Base-by-base conservation (phyloP, 2,888 invertebrate species). In the Polydrusus tereticollis region DNA sequence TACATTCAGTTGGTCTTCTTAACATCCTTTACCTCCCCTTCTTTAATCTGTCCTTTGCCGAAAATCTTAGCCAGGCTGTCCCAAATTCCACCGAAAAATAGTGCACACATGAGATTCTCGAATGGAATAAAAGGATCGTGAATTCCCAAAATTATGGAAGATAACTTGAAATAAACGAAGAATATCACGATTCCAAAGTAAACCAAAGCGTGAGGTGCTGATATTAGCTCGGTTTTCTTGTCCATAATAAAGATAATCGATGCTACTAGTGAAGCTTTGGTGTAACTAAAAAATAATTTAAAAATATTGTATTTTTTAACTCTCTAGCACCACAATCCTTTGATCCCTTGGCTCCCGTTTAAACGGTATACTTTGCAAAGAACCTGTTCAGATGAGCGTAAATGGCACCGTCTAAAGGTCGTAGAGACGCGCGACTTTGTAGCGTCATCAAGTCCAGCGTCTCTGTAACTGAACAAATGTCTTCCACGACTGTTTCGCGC, bases 101-200 rank as follows among this genome's bases (percentile, higher is more conserved):
- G 87, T 20, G 98, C 97, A 85, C 98, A 99, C 88, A 96, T 94
- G 69, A 99, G 88, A 86, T 99, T 99, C 88, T 99, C 99, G 84
- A 99, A 97, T 12, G 99, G 99, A 81, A 97, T 92, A 87, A 99
- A 99, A 41, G 99, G 99, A 88, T 99, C 99, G 84, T 97, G 97
- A 81, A 99, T 98, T 78, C 98, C 97, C 80, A 99, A 89, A 69
- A 99, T 88, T 81, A 99, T 94, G 7, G 98, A 97, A 20, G 98
- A 97, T 74, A 99, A 86, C 91, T 96, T 97, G 87, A 98, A 97
- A 88, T 98, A 97, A 58, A 98, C 95, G 85, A 98, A 95, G 91
- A 98, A 98, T 82, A 97, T 95, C 72, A 98, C 97, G 80, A 98
- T 96, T 77, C 96, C 97, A 85, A 99, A 96, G 88, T 99, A 99